Conservation (phyloP, 2,113 vertebrate species). For the Hypanus sabinus region DNA sequence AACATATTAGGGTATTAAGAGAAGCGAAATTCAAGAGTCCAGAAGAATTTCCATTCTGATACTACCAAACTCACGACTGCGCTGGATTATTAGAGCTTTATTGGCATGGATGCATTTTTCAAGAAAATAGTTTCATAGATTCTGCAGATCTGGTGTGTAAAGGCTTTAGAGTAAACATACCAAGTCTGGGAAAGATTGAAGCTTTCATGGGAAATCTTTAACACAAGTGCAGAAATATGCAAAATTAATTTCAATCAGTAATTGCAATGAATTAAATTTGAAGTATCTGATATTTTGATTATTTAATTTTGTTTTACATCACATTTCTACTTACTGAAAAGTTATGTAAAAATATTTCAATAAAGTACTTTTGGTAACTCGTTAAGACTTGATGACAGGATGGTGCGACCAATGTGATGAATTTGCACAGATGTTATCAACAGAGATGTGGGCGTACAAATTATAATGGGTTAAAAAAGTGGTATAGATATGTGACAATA, state of each 20-base stretch:
- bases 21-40: too few relatives aligned
- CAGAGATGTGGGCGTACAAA: not conserved
- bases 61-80: too few relatives aligned
- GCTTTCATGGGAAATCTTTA: not conserved
- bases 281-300: conserved; percentile 34
- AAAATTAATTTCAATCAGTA: not conserved
- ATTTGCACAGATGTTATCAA: not conserved
- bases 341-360: not conserved
- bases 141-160: too few relatives aligned
- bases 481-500: not conserved
- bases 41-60: too few relatives aligned
- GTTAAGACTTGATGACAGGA: not conserved
- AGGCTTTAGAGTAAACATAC: not conserved
- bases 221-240: not conserved
- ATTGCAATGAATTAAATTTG: conserved; percentile 38
- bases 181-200: not conserved
- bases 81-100: too few relatives aligned
- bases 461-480: not conserved
- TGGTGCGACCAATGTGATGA: not conserved
- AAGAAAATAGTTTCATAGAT: not conserved
- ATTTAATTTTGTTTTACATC: conserved; percentile 22
- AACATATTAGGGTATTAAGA: too few relatives aligned
- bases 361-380: not conserved
- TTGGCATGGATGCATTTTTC: not conserved
- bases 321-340: not conserved